Evolutionary conservation across 2,113 vertebrate species (phyloP), one percentile per base, ranked within the genome.

Genomic region (Hemibagrus wyckioides): DNA sequence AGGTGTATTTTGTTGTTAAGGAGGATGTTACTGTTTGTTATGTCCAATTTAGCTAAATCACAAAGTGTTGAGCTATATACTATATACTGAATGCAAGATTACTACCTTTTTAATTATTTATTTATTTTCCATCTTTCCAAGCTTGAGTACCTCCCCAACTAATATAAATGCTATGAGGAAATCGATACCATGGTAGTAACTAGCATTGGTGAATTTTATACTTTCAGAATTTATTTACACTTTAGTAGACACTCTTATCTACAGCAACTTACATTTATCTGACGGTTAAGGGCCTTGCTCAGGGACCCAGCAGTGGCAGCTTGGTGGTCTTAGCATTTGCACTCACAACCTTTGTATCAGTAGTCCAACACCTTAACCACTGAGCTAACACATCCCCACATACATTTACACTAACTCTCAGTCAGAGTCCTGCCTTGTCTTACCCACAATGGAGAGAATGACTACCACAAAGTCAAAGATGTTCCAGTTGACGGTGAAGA

Each of bases 401-500:
- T 48, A 48, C 9, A 48, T 52, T 33, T 69, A 80, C 17, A 21
- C 81, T 36, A 71, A 44, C 44, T 36, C 25, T 76, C 23, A 69
- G 33, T 44, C 15, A 52, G 28, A 52, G 48, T 59, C 54, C 52
- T 82, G 79, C 48, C 56, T 75, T 50, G 17, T 86, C 98, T 88
- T 92, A 99, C 98, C 97, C 54, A 97, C 97, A 0, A 99, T 96
- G 90, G 98, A 99, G 25, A 99, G 97, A 87, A 99, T 98, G 92
- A 99, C 98, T 0, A 99, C 98, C 30, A 99, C 98, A 13, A 99
- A 99, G 95, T 99, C 98, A 25, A 99, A 99, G 91, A 99, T 99
- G 91, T 99, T 99, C 98, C 98, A 99, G 90, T 98, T 97, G 0
- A 99, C 94, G 82, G 98, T 99, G 94, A 99, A 99, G 93, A 97